A percentile compares a stretch with the other conserved stretches of the same genome.
These are phyloP conservation scores for Idaea aversata DNA, from an alignment of 2,888 invertebrate species.

Conservation along the genomic window DNA sequence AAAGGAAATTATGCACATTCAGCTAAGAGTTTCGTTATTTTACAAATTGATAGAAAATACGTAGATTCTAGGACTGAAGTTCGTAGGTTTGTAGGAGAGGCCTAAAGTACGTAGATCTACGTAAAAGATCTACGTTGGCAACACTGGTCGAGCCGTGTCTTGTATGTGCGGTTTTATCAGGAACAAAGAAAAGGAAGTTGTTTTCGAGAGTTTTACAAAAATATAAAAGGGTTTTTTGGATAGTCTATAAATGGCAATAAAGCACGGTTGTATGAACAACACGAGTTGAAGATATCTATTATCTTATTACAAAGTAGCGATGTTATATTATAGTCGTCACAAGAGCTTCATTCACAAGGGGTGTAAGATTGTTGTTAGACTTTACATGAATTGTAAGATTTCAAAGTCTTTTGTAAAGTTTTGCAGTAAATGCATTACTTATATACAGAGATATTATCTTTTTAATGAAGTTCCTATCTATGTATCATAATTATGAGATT, in stretches of 20 bases:
- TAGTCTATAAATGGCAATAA: slow-evolving; percentile 34
- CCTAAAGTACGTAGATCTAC: too few relatives aligned
- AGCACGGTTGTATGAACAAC: slow-evolving; percentile 26
- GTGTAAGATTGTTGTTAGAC: background rate
- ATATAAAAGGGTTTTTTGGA: slow-evolving; percentile 57
- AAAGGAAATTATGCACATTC: too few relatives aligned
- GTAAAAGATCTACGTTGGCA: too few relatives aligned
- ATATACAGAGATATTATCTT: too few relatives aligned
- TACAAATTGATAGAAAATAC: too few relatives aligned
- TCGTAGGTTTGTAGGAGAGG: too few relatives aligned
- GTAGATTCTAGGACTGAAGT: too few relatives aligned
- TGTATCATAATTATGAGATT: too few relatives aligned
- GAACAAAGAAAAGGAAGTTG: slow-evolving; percentile 73
- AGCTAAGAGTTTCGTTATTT: too few relatives aligned
- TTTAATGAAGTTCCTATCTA: too few relatives aligned
- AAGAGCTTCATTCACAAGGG: background rate
- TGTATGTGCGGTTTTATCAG: slow-evolving; percentile 49
- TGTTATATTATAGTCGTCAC: slow-evolving; percentile 3
- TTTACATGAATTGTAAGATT: background rate
- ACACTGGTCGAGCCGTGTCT: too few relatives aligned
- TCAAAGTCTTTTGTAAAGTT: background rate
- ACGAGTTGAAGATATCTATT: slow-evolving; percentile 24
- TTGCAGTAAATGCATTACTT: too few relatives aligned
- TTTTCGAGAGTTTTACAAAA: slow-evolving; percentile 58
- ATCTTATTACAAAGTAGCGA: slow-evolving; percentile 26